Evolutionary conservation across 2,888 invertebrate species (phyloP), one percentile per base, ranked within the genome.

Genomic region (Sicus ferrugineus): DNA sequence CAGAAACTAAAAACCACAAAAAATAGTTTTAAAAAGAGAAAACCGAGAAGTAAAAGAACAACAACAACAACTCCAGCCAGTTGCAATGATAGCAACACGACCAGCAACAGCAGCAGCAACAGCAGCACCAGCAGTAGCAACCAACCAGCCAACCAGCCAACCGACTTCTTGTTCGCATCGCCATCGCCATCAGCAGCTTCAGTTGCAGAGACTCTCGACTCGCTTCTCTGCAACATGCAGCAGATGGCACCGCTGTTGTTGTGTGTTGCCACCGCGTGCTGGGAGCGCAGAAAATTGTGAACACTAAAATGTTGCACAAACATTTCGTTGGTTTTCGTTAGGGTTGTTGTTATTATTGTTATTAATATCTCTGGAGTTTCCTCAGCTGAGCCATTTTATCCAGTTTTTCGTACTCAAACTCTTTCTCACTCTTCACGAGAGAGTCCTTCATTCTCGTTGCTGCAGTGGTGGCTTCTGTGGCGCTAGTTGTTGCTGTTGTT

Each of bases 241-340:
- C n/a, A 42, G 73, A 74, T 72, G 75, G 71, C 73, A 78, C 79
- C 77, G 80, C 78, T 83, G 82, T 83, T 82, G 82, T 83, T 82
- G 83, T 82, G 81, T 79, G 78, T 76, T 83, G 82, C 82, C 83
- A 82, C 83, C 79, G 81, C 78, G 75, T 73, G 77, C 77, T 78
- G 77, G 81, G 81, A 67, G 69, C 56, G 19, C 74, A 75, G 71
- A 23, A 69, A 54, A 3, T 7, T 38, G 34, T 42, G 46, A 23
- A 28, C 9, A 31, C 21, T 3, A 59, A 67, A 34, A 42, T 67
- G 67, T 67, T 67, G 67, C 67, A 67, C 38, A 48, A 58, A 56
- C 26, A 14, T 67, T 16, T 16, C 7, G 31, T 30, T 52, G 11
- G 21, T 3, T 9, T 3, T 5, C n/a, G 46, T 9, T 46, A 9